Base-by-base conservation (phyloP, 2,888 invertebrate species). In the Drosophila leonis region DNA sequence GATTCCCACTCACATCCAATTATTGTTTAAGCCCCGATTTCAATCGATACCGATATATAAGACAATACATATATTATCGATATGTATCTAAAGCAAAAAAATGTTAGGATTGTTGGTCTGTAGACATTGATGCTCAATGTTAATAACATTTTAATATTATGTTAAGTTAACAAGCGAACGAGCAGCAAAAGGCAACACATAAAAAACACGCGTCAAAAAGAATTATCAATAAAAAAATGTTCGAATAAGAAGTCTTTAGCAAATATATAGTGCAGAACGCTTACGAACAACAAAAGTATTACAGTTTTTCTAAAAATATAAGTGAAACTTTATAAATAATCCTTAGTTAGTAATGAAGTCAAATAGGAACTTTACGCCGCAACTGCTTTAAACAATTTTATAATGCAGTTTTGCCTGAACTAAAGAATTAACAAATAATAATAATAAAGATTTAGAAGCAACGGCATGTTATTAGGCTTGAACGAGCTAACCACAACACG, bases 401-500 rank as follows among this genome's bases (percentile, higher is more conserved):
- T 18, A 41, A 70, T 52, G 68, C 31, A 10, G 9, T 24, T 51
- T 39, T 18, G 15, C 20, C 20, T 1, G 10, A 55, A 18, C 18
- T 18, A 27, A 27, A 66, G 10, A 33, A 4, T 27, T 24, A 37
- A 29, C 46, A 39, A 12, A 13, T 29, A 24, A 39, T 49, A 12
- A 13, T 29, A 24, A 39, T 49, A 31, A 13, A 10, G 12, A 18
- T 35, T 4, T 24, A 15, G 42, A 29, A 52, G 39, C 39, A 42
- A 64, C 78, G 86, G 78, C 55, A 86, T 86, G 86, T 66, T 86
- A 66, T 83, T 90, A 18, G 82, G 84, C 56, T 39, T 80, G 3
- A 80, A 77, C 57, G 82, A 86, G 49, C 65, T 81, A 49, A 79
- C 75, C 20, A 86, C 90, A 64, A 96, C 96, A 13, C 95, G 95